Conservation (phyloP, 1,140 invertebrate genomes). For the Cataglyphis hispanica region DNA sequence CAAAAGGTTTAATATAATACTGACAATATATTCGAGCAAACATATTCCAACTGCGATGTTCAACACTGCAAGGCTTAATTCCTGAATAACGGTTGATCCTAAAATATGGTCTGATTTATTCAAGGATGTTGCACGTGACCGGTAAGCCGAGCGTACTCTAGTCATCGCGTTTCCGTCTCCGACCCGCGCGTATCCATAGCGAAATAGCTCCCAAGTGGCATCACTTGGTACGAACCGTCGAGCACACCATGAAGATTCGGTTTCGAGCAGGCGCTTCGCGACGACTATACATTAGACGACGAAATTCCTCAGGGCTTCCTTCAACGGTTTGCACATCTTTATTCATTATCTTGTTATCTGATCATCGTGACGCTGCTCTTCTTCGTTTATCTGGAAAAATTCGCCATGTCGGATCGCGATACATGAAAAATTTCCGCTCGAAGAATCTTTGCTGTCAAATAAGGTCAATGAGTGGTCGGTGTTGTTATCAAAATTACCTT, state of each 20-base stretch:
- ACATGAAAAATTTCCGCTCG: constrained; percentile 25
- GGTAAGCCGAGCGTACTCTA: constrained; percentile 34
- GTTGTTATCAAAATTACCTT: constrained; percentile 50
- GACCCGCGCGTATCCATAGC: background rate
- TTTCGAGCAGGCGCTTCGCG: background rate
- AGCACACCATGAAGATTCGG: constrained; percentile 9
- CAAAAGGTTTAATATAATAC: background rate
- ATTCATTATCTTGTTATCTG: constrained; percentile 18
- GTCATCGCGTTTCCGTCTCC: constrained; percentile 34
- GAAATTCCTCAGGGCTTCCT: constrained; percentile 6
- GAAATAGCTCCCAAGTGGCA: constrained; percentile 57
- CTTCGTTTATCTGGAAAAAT: background rate
- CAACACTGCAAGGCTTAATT: background rate
- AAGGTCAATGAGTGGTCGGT: constrained; percentile 8
- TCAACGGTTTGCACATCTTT: background rate
- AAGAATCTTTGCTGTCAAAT: constrained; percentile 26
- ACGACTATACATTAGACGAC: background rate
- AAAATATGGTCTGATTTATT: constrained; percentile 46
- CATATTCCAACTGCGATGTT: background rate
- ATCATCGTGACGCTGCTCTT: background rate
- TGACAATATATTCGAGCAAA: background rate
- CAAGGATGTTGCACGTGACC: constrained; percentile 31
- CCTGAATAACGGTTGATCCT: background rate
- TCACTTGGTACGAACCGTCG: constrained; percentile 23
- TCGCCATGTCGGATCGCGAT: background rate